Base-by-base conservation (phyloP, 2,888 invertebrate species). In the Nomada ferruginata region DNA sequence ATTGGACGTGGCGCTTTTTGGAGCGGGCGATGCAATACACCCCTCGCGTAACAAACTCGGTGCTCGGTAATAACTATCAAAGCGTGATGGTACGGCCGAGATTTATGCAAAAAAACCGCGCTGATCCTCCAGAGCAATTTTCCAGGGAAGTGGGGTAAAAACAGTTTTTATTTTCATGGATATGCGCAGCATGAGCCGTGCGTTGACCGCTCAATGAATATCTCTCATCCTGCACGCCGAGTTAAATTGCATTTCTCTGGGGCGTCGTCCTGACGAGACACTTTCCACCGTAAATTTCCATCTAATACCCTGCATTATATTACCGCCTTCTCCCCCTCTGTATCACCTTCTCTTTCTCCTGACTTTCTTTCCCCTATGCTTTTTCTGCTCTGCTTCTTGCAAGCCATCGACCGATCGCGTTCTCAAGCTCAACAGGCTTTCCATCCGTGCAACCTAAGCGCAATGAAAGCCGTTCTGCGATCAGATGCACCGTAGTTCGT, bases 201-300 rank as follows among this genome's bases (percentile, higher is more conserved):
- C 75, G 80, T 80, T 65, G 63, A 78, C 79, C 78, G 77, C 74
- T 78, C 74, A 68, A 70, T 42, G 80, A 78, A 77, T 85, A 85
- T 79, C 79, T 59, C 78, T 80, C 80, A 29, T 77, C 47, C 69
- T n/a, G 53, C 50, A 36, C 57, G 65, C 66, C 65, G 59, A 73
- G 80, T 87, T 81, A 87, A 87, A 87, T 87, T 85, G 85, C 87
- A 87, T 87, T 87, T 83, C 85, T 87, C 79, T 57, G 60, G 79
- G 83, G 82, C 83, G 85, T 82, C 79, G 75, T 50, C 61, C 84
- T 11, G 76, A 69, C 76, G 70, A 61, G 71, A 87, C 76, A 76
- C 52, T 84, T 79, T 76, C 44, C 72, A 64, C 20, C 83, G 74
- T 86, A 79, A 76, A 82, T 84, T 82, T 73, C 76, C 73, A 82